Evolutionary conservation across 1,140 invertebrate genomes (phyloP).

Genomic region (Agrilus planipennis): DNA sequence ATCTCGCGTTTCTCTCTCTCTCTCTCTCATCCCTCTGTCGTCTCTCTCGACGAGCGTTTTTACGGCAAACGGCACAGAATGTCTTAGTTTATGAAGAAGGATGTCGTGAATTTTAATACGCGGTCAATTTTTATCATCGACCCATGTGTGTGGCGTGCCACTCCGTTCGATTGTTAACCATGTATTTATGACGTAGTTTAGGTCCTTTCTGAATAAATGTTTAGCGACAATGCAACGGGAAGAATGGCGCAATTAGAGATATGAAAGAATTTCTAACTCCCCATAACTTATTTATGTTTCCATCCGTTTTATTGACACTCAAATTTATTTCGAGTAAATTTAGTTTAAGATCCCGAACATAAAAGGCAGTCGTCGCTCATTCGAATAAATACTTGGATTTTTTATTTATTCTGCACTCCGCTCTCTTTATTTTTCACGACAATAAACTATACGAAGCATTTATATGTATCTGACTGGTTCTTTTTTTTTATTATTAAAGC

Average conservation of each 20-base stretch:
- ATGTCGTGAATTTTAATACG: constrained; percentile 7
- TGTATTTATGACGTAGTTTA: no score
- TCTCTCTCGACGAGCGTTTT: no score
- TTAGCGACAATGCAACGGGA: no score
- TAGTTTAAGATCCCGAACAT: constrained; percentile 6
- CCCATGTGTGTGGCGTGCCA: background rate
- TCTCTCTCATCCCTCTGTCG: no score
- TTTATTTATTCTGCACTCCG: constrained; percentile 5
- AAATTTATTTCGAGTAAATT: constrained; percentile 12
- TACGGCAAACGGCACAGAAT: no score
- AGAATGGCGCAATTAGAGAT: constrained; percentile 1
- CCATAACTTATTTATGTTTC: constrained; percentile 8
- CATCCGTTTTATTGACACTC: constrained; percentile 9
- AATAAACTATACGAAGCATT: constrained; percentile 12
- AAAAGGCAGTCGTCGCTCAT: constrained; percentile 10
- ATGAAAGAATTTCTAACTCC: constrained; percentile 3
- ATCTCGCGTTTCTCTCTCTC: no score
- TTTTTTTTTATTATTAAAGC: constrained; percentile 12
- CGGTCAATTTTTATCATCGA: background rate
- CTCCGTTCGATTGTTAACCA: constrained; percentile 2
- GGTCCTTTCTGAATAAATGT: no score
- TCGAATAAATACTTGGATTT: constrained; percentile 9
- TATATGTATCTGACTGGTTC: constrained; percentile 6
- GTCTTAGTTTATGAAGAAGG: constrained; percentile 4
- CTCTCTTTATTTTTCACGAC: constrained; percentile 8